Percentiles rank a stretch among this genome's conserved stretches.
These are phyloP conservation scores for Pimephales promelas DNA, from an alignment of 2,113 vertebrate species.

Conservation along the genomic window DNA sequence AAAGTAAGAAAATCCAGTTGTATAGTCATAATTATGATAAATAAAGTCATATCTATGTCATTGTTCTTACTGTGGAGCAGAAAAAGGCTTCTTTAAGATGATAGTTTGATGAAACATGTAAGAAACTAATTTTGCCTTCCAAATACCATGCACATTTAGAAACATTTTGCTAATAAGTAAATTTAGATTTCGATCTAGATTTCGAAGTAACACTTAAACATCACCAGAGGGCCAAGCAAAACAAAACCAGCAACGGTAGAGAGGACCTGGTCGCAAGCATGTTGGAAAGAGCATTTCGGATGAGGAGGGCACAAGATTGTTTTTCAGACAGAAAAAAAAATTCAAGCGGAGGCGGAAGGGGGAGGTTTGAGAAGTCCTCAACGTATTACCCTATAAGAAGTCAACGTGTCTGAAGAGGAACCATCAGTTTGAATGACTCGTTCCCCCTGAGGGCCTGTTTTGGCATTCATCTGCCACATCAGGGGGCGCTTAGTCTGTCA, in stretches of 20 bases:
- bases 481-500: conserved; percentile 72
- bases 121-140: neutral
- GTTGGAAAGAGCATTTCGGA: conserved; percentile 57
- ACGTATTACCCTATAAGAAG: conserved; percentile 79
- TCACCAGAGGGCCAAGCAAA: neutral
- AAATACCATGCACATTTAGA: neutral
- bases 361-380: conserved; percentile 59
- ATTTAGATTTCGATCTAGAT: neutral
- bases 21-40: neutral
- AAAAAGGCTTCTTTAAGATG: too few species aligned
- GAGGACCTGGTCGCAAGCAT: neutral
- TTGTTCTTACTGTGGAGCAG: neutral
- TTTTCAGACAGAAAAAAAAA: conserved; percentile 46
- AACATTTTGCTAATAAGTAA: neutral
- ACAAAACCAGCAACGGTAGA: neutral
- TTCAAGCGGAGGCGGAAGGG: conserved; percentile 63
- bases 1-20: neutral
- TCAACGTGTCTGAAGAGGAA: conserved; percentile 81
- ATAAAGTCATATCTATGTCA: neutral
- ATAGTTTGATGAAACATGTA: neutral
- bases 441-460: conserved; percentile 79
- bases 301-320: neutral
- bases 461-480: conserved; percentile 79
- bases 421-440: conserved; percentile 84
- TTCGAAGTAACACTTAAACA: neutral